Base-by-base conservation (phyloP, 2,797 vertebrate genomes). In the Channallabes apus region DNA sequence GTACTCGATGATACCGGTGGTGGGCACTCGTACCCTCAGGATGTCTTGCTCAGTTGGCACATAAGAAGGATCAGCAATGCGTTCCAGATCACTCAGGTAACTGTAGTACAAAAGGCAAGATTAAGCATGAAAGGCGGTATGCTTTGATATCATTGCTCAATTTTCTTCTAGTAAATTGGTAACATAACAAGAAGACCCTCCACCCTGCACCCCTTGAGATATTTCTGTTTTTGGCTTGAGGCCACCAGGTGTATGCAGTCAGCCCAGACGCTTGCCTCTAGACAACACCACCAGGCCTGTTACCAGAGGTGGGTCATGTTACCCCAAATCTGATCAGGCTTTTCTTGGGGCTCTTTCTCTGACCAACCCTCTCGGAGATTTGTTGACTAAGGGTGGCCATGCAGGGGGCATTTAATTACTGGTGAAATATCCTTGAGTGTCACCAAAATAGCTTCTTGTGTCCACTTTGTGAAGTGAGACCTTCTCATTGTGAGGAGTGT, bases 1-100 rank as follows among this genome's bases (percentile, higher is more conserved):
- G 85, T 97, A 97, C 86, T 97, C 94, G 0, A 95, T 97, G 93
- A 97, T 98, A 81, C 96, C 96, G 0, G 96, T 97, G 69, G 96
- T 96, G 62, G 96, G 94, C 79, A 97, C 95, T 82, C 94, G 89
- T 85, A 97, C 96, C 85, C 96, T 92, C 82, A 98, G 96, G 88
- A 97, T 95, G 54, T 97, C 96, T 87, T 98, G 91, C 84, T 97
- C 94, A 3, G 94, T 94, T 2, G 96, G 96, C 54, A 98, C 22
- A n/a, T 96, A 98, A 0, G 88, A 91, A 0, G 94, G 91, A 80
- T 92, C 83, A 51, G 95, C 86, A 73, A 96, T 96, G 12, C 95
- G 92, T 46, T 96, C 95, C 76, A 97, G 90, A 81, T 96, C 95
- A 2, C 84, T 93, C 89, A 98, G 93, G 89, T 97, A 98, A 92